A percentile compares a stretch with the other conserved stretches of the same genome.
Evolutionary conservation across 2,113 vertebrate species (phyloP).

Genomic region (Phalacrocorax brasilianus): DNA sequence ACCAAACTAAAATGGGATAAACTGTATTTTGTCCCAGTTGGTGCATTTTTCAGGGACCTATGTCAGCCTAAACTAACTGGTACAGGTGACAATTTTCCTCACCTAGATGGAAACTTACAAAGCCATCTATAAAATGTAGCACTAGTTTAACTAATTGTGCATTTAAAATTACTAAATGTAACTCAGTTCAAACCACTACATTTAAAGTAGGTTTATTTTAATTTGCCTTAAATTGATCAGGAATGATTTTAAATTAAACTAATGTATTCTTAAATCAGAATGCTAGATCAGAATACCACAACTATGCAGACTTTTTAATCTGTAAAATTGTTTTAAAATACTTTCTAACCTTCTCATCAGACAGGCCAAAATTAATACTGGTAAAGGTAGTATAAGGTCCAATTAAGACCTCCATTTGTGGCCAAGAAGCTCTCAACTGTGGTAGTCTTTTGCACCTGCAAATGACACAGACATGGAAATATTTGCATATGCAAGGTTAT

Average conservation of each 20-base stretch:
- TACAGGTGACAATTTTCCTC: background rate
- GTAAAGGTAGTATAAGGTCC: background rate
- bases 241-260: background rate
- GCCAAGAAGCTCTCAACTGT: background rate
- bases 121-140: background rate
- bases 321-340: background rate
- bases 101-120: background rate
- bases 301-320: background rate
- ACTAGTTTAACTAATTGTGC: background rate
- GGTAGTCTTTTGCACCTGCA: background rate
- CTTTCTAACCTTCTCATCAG: background rate
- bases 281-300: background rate
- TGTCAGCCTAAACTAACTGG: background rate
- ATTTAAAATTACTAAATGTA: background rate
- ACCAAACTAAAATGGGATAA: background rate
- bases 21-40: background rate
- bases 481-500: background rate
- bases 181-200: background rate
- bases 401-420: background rate
- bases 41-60: background rate
- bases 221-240: background rate
- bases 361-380: background rate
- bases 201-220: background rate
- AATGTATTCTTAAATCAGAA: background rate
- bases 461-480: background rate